phyloP scores from a whole-genome alignment of 2,797 vertebrate species.

The Erethizon dorsatum region DNA sequence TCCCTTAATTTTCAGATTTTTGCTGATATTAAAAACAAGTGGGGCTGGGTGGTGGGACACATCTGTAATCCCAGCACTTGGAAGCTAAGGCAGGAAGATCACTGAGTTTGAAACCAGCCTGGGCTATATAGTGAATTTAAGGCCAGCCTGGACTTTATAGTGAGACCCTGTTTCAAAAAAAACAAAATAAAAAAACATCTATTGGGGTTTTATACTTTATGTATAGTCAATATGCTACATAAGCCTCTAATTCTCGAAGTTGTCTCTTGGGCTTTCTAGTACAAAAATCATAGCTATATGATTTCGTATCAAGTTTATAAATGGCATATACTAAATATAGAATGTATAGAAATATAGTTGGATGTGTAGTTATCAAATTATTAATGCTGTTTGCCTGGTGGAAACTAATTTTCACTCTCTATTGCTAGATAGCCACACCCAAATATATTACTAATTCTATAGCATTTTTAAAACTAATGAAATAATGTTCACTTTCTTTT shows the following conservation, averaged over 20 bases:
- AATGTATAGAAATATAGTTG: not conserved
- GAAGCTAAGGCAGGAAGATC: not conserved
- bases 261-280: constrained; percentile 3
- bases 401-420: not conserved
- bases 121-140: not conserved
- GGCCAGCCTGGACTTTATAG: not conserved
- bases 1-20: not conserved
- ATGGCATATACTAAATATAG: not conserved
- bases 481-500: not conserved
- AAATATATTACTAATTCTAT: constrained; percentile 33
- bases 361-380: not conserved
- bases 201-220: not conserved
- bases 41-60: not conserved
- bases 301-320: not conserved
- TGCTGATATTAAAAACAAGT: not conserved
- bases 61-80: not conserved
- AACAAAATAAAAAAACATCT: not conserved
- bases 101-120: not conserved
- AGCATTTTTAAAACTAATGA: constrained; percentile 35
- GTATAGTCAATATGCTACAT: not conserved
- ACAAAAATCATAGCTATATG: constrained; percentile 22
- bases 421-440: not conserved
- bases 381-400: not conserved
- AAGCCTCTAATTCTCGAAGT: constrained; percentile 41
- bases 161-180: not conserved